Percentiles rank a stretch among this genome's conserved stretches.
These are phyloP conservation scores for Girardinichthys multiradiatus DNA, from an alignment of 2,113 vertebrate genomes.

Conservation along the genomic window DNA sequence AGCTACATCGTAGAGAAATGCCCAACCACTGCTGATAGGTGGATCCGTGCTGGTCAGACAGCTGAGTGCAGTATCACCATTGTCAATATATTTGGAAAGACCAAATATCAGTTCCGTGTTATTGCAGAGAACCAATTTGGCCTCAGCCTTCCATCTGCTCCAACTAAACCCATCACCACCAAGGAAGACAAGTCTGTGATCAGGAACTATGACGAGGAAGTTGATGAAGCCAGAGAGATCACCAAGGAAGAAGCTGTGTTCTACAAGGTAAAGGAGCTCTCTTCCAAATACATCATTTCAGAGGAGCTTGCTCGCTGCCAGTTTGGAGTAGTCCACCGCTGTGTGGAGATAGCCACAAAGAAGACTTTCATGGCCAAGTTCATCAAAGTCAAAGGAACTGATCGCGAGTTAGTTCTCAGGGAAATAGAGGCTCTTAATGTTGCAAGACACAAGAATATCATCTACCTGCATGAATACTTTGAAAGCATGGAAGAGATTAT, in stretches of 20 bases:
- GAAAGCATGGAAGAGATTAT: conserved; percentile 97
- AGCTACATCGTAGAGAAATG: conserved; percentile 96
- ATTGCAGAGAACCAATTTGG: conserved; percentile 98
- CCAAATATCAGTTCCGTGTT: conserved; percentile 96
- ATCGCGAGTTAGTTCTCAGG: conserved; percentile 94
- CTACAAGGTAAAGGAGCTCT: conserved; percentile 91
- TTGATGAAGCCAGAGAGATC: conserved; percentile 90
- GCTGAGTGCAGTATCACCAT: conserved; percentile 89
- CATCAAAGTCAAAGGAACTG: conserved; percentile 95
- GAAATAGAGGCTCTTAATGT: conserved; percentile 95
- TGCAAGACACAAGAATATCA: conserved; percentile 89
- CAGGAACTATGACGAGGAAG: conserved; percentile 96
- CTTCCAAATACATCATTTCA: conserved; percentile 91
- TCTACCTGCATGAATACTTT: conserved; percentile 96
- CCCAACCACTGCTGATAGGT: conserved; percentile 91
- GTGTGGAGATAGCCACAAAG: conserved; percentile 91
- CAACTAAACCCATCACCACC: conserved; percentile 92
- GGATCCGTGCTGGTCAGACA: conserved; percentile 94
- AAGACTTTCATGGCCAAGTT: conserved; percentile 98
- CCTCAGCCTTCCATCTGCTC: conserved; percentile 87
- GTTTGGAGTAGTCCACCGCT: conserved; percentile 93
- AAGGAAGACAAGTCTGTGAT: conserved; percentile 94
- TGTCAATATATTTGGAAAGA: conserved; percentile 95
- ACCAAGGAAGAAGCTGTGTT: conserved; percentile 86
- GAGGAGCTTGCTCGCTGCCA: conserved; percentile 96